Conservation (phyloP, 2,797 vertebrate genomes). For the Acanthurus leucopareius region DNA sequence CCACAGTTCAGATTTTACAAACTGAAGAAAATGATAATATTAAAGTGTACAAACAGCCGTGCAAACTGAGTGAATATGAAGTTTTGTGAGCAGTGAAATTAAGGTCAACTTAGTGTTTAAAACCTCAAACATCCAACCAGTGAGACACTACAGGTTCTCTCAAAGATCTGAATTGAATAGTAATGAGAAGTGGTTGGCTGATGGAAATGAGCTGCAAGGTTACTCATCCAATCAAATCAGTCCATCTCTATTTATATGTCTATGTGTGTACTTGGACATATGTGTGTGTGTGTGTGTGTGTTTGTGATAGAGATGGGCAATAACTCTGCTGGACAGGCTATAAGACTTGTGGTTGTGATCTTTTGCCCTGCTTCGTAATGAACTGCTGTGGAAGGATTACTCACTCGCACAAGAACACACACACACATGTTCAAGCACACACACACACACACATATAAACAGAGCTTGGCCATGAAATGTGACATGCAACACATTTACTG, state of each 20-base stretch:
- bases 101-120: constrained; percentile 5
- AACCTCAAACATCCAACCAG: not conserved
- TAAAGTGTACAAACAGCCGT: not conserved
- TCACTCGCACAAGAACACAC: constrained; percentile 20
- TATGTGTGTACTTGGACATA: not conserved
- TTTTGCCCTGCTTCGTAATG: constrained; percentile 56
- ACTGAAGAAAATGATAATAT: not conserved
- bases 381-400: constrained; percentile 42
- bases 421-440: not conserved
- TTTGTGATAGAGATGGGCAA: constrained; percentile 21
- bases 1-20: no score
- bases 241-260: not conserved
- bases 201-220: constrained; percentile 24
- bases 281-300: constrained; percentile 7
- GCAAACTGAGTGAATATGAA: constrained; percentile 16
- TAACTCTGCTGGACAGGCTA: constrained; percentile 61
- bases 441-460: constrained; percentile 4
- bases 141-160: not conserved
- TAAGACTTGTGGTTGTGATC: constrained; percentile 54
- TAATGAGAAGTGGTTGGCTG: constrained; percentile 3
- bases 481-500: constrained; percentile 48
- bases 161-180: not conserved
- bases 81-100: not conserved
- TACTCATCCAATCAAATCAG: constrained; percentile 29
- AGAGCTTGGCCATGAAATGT: constrained; percentile 42